A percentile compares a stretch with the other conserved stretches of the same genome.
Conservation (phyloP, 2,797 vertebrate genomes). For the Acridotheres tristis region DNA sequence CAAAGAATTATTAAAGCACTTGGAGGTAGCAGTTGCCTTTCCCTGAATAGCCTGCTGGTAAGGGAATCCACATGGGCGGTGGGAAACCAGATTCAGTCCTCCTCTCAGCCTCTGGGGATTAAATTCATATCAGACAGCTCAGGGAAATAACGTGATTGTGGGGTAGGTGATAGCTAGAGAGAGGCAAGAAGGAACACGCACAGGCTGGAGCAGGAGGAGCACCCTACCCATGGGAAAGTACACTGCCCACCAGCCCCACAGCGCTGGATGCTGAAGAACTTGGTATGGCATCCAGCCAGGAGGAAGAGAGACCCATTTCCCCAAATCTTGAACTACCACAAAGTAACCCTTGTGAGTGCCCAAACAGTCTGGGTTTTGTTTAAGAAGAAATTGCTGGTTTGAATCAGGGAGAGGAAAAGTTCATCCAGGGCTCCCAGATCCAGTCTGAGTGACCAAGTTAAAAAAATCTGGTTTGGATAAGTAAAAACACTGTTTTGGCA, state of each 20-base stretch:
- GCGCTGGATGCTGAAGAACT: not conserved
- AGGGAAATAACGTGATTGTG: not conserved
- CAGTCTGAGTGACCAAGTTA: conserved; percentile 5
- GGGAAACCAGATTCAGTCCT: conserved; percentile 41
- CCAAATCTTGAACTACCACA: conserved; percentile 28
- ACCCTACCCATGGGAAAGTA: not conserved
- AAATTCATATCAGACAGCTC: not conserved
- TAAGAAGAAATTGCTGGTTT: conserved; percentile 40
- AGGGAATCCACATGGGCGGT: conserved; percentile 11
- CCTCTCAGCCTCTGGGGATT: not conserved
- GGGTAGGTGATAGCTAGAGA: not conserved
- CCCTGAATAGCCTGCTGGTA: not conserved
- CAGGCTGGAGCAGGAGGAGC: not conserved
- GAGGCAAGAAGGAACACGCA: not conserved
- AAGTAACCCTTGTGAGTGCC: conserved; percentile 22
- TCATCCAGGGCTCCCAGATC: conserved; percentile 27
- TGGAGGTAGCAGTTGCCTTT: conserved; percentile 50
- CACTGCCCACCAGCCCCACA: not conserved
- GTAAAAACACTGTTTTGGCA: conserved; percentile 34
- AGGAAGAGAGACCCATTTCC: conserved; percentile 31
- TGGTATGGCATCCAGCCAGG: not conserved
- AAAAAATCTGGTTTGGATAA: conserved; percentile 19
- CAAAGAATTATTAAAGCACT: conserved; percentile 61
- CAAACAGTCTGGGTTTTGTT: conserved; percentile 42
- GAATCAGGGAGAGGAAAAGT: conserved; percentile 29